phyloP scores from a whole-genome alignment of 1,140 invertebrate genomes.

The Brachionus calyciflorus region DNA sequence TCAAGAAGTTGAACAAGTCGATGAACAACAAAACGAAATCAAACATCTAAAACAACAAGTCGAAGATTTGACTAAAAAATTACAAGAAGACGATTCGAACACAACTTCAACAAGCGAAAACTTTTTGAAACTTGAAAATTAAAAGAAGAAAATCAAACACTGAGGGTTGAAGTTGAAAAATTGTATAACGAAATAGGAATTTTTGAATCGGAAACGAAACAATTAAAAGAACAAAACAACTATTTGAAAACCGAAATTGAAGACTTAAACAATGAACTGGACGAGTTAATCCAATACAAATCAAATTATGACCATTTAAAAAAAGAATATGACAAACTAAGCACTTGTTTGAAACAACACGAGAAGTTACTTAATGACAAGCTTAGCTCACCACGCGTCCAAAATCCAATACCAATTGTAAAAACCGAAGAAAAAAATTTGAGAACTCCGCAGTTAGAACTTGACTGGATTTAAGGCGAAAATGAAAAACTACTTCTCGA shows the following conservation, averaged over 20 bases:
- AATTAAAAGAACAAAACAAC: conserved; percentile 22
- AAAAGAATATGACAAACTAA: conserved; percentile 35
- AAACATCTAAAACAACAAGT: conserved; percentile 11
- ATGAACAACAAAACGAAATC: not conserved
- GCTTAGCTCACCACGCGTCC: not conserved
- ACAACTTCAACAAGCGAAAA: not conserved
- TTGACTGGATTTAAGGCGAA: conserved; percentile 36
- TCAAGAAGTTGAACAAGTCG: conserved; percentile 8
- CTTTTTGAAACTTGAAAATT: conserved; percentile 2
- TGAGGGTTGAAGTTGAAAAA: conserved; percentile 34
- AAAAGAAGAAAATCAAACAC: conserved; percentile 24
- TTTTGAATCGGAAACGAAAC: conserved; percentile 21
- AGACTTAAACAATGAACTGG: conserved; percentile 41
- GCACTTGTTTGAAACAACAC: conserved; percentile 29
- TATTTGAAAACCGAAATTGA: not conserved
- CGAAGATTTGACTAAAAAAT: not conserved
- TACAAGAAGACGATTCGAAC: not conserved
- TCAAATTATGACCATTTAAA: conserved; percentile 41
- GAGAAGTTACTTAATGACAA: conserved; percentile 13
- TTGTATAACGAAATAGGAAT: conserved; percentile 35
- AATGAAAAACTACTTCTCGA: conserved; percentile 44
- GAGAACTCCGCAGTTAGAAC: conserved; percentile 14
- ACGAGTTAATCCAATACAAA: conserved; percentile 43
- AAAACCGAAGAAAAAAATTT: conserved; percentile 9
- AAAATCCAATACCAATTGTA: not conserved